Conservation (phyloP, 2,797 vertebrate genomes). For the Meriones psammophilus region DNA sequence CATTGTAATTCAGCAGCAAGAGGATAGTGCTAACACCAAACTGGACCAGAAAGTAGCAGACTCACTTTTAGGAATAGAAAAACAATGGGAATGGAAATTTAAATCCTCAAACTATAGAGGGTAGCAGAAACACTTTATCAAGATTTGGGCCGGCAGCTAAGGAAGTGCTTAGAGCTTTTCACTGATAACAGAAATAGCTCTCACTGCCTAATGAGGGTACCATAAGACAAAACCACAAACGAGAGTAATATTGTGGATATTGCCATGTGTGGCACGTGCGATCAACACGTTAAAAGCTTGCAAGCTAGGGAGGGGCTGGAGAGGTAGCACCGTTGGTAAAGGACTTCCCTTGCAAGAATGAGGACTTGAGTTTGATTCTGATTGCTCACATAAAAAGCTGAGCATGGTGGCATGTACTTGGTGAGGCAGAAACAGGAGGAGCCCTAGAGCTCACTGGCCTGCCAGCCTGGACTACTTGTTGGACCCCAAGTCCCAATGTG, state of each 20-base stretch:
- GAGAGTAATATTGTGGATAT: background rate
- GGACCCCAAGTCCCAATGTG: background rate
- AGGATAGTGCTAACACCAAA: background rate
- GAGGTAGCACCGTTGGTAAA: background rate
- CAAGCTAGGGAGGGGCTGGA: background rate
- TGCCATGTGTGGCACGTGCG: fast-evolving
- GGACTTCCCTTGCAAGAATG: too few species aligned
- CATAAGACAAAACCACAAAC: background rate
- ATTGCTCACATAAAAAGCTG: background rate
- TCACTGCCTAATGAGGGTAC: background rate
- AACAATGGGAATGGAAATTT: background rate
- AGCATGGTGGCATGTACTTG: background rate
- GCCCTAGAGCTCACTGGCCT: background rate
- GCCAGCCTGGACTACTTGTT: background rate
- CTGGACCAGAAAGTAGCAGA: background rate
- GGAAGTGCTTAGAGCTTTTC: background rate
- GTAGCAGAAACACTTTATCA: background rate
- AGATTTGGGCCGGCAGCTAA: background rate
- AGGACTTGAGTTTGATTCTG: background rate
- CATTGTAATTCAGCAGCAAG: background rate
- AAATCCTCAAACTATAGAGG: background rate
- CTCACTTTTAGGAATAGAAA: background rate
- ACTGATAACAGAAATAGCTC: background rate
- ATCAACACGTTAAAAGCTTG: background rate
- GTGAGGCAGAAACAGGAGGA: background rate